A percentile compares a stretch with the other conserved stretches of the same genome.
Evolutionary conservation across 2,888 invertebrate species (phyloP).

Genomic region (Formica aserva): DNA sequence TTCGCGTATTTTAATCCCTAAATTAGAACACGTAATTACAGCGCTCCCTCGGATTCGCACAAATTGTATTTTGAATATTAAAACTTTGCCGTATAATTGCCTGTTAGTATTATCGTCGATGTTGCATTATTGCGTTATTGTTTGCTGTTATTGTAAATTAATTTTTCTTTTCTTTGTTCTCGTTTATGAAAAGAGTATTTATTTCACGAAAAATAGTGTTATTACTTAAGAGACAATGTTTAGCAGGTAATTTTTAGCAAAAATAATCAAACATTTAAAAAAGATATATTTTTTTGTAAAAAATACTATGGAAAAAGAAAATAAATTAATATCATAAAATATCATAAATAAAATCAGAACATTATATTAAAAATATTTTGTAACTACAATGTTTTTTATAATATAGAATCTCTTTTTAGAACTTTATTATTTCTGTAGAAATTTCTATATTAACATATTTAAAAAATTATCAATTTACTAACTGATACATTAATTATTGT

Average conservation of each 20-base stretch:
- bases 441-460: not conserved
- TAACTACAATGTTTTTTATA: not conserved
- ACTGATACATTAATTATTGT: not conserved
- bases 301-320: not conserved
- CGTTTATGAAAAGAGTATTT: not conserved
- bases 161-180: not conserved
- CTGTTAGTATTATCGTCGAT: constrained; percentile 2
- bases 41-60: constrained; percentile 17
- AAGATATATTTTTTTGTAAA: not conserved
- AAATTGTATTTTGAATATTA: constrained; percentile 52
- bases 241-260: not conserved
- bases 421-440: not conserved
- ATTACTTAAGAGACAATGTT: not conserved
- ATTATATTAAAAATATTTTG: not conserved
- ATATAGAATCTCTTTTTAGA: not conserved
- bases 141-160: constrained; percentile 15
- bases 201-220: not conserved
- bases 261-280: not conserved
- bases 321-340: not conserved
- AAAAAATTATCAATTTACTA: not conserved
- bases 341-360: not conserved
- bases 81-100: constrained; percentile 42
- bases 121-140: constrained; percentile 20
- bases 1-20: constrained; percentile 45
- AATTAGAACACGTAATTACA: constrained; percentile 56